Conservation (phyloP, 2,113 vertebrate genomes). For the Triplophysa dalaica region DNA sequence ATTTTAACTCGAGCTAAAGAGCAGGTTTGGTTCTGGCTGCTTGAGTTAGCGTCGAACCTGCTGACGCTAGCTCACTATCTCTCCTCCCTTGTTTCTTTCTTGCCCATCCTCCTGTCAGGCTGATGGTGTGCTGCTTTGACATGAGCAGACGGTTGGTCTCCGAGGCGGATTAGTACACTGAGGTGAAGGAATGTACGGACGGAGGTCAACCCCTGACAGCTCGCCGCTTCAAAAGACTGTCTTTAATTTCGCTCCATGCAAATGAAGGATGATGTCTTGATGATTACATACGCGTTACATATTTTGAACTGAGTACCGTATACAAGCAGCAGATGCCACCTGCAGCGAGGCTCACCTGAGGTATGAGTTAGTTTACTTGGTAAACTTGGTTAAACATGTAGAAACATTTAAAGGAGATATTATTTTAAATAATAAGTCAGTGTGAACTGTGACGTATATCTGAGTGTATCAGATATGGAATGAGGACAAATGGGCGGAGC, state of each 20-base stretch:
- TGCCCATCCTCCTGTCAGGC: slow-evolving; percentile 22
- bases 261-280: slow-evolving; percentile 47
- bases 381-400: neutral
- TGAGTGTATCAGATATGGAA: too few relatives aligned
- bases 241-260: slow-evolving; percentile 50
- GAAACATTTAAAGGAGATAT: neutral
- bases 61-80: slow-evolving; percentile 31
- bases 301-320: neutral
- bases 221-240: slow-evolving; percentile 27
- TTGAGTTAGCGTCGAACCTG: neutral
- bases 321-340: slow-evolving; percentile 1
- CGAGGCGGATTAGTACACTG: slow-evolving; percentile 44
- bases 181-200: slow-evolving; percentile 45
- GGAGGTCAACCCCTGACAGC: slow-evolving; percentile 54
- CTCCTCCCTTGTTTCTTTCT: slow-evolving; percentile 20
- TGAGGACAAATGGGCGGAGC: too few relatives aligned
- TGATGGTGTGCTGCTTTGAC: slow-evolving; percentile 30
- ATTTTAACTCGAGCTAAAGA: slow-evolving; percentile 69
- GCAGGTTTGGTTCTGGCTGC: slow-evolving; percentile 54
- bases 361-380: slow-evolving; percentile 5
- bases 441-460: too few relatives aligned
- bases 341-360: neutral
- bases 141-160: slow-evolving; percentile 38
- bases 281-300: slow-evolving; percentile 27
- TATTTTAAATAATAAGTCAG: too few relatives aligned